These are phyloP conservation scores for Diabrotica balteata DNA, from an alignment of 2,888 invertebrate species.

Conservation along the genomic window DNA sequence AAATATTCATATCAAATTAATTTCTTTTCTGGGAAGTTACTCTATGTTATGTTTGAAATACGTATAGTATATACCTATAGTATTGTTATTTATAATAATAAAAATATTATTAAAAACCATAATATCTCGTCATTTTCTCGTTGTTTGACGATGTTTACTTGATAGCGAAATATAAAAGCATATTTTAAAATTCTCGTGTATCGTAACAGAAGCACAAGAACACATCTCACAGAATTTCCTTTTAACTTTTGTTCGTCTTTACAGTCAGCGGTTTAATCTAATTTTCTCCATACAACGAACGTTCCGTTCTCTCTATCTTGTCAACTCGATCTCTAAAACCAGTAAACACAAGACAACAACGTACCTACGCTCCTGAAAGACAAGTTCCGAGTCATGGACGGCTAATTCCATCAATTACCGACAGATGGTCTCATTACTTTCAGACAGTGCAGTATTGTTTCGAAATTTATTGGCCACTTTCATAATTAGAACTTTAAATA, in stretches of 20 bases:
- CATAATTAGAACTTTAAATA: conserved; percentile 54
- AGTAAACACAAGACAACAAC: conserved; percentile 14
- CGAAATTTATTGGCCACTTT: conserved; percentile 56
- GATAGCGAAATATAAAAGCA: too few relatives aligned
- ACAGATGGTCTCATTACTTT: conserved; percentile 57
- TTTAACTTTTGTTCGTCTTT: background rate
- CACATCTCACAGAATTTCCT: background rate
- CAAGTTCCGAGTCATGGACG: conserved; percentile 45
- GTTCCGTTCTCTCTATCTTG: conserved; percentile 6
- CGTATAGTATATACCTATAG: too few relatives aligned
- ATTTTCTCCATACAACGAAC: background rate
- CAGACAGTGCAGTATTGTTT: conserved; percentile 56
- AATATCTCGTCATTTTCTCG: too few relatives aligned
- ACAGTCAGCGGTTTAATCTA: conserved; percentile 1
- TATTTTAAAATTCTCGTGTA: background rate
- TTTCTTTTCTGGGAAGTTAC: too few relatives aligned
- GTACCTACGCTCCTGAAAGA: conserved; percentile 30
- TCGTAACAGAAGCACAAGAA: background rate
- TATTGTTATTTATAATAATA: too few relatives aligned
- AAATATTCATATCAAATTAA: too few relatives aligned
- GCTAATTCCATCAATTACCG: conserved; percentile 56
- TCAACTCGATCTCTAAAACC: conserved; percentile 14
- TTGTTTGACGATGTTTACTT: too few relatives aligned
- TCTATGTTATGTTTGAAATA: too few relatives aligned
- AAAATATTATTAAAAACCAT: too few relatives aligned